A percentile compares a stretch with the other conserved stretches of the same genome.
These are phyloP conservation scores for Phenganax stokvisi DNA, from an alignment of 92 coral and sea anemone species.

Conservation along the genomic window DNA sequence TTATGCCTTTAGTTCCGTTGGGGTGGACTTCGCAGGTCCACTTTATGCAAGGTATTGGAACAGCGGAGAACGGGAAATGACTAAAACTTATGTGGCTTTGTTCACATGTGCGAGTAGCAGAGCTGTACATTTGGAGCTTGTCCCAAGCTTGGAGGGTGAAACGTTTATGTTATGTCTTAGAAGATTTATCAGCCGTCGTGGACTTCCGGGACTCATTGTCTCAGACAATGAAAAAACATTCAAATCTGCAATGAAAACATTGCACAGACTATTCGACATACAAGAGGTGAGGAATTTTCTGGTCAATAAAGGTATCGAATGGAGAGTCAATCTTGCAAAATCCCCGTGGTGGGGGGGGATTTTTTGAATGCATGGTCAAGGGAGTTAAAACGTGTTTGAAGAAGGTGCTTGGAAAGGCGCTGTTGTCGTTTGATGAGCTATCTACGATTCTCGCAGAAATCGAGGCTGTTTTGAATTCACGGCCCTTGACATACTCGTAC, in stretches of 20 bases:
- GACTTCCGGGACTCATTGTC: not conserved
- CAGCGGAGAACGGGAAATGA: slow-evolving; percentile 2
- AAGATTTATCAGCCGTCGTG: slow-evolving; percentile 19
- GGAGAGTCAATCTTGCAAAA: slow-evolving; percentile 55
- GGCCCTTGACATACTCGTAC: slow-evolving; percentile 52
- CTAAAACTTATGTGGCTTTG: slow-evolving; percentile 12
- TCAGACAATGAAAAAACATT: slow-evolving; percentile 6
- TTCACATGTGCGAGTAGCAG: slow-evolving; percentile 24
- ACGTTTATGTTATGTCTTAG: slow-evolving; percentile 18
- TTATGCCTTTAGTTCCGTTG: slow-evolving; percentile 4
- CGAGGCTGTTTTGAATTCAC: slow-evolving; percentile 57
- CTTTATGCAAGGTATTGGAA: slow-evolving; percentile 12
- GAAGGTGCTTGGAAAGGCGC: slow-evolving; percentile 52
- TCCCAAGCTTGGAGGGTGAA: slow-evolving; percentile 14
- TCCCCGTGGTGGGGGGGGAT: slow-evolving; percentile 56
- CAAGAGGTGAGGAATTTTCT: slow-evolving; percentile 38
- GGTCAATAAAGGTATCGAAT: slow-evolving; percentile 37
- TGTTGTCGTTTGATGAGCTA: slow-evolving; percentile 52
- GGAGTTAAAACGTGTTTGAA: slow-evolving; percentile 49
- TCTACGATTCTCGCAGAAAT: slow-evolving; percentile 53
- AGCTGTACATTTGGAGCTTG: slow-evolving; percentile 27
- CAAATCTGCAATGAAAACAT: not conserved
- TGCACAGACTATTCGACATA: slow-evolving; percentile 36
- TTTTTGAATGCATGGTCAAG: slow-evolving; percentile 51
- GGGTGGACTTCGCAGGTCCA: slow-evolving; percentile 16